Evolutionary conservation across 2,888 invertebrate species (phyloP).

Genomic region (Acrobeloides nanus): DNA sequence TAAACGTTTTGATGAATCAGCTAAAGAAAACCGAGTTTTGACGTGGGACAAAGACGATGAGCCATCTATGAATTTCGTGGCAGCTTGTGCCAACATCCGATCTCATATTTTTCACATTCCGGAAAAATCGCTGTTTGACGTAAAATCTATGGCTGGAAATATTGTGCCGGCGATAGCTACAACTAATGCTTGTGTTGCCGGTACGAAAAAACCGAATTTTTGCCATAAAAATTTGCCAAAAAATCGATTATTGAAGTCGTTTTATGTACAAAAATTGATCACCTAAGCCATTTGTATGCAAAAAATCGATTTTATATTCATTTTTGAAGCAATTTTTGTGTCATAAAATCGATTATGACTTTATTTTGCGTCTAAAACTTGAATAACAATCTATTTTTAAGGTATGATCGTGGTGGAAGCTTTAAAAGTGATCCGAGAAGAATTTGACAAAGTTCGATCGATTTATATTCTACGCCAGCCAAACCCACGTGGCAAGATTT

Average conservation of each 20-base stretch:
- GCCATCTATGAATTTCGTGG: constrained; percentile 71
- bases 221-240: too few species aligned
- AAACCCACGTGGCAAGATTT: constrained; percentile 50
- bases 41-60: constrained; percentile 94
- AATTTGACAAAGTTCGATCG: constrained; percentile 66
- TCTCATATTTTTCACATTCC: constrained; percentile 80
- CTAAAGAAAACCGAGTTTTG: constrained; percentile 62
- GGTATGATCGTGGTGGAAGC: constrained; percentile 76
- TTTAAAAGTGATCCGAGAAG: constrained; percentile 66
- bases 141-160: constrained; percentile 99
- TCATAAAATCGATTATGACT: too few species aligned
- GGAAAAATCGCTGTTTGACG: constrained; percentile 79
- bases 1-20: constrained; percentile 51
- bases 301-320: too few species aligned
- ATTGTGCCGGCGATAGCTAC: constrained; percentile 99
- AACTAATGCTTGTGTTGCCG: constrained; percentile 94
- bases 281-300: constrained; percentile 61
- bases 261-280: constrained; percentile 78
- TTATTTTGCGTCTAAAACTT: too few species aligned
- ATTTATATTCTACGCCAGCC: constrained; percentile 57
- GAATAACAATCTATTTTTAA: too few species aligned
- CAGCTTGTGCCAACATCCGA: constrained; percentile 85
- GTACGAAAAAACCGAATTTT: too few species aligned
- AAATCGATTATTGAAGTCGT: too few species aligned
- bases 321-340: too few species aligned